Evolutionary conservation across 2,113 vertebrate species (phyloP), one percentile per base, ranked within the genome.

Genomic region (Oryzias javanicus): DNA sequence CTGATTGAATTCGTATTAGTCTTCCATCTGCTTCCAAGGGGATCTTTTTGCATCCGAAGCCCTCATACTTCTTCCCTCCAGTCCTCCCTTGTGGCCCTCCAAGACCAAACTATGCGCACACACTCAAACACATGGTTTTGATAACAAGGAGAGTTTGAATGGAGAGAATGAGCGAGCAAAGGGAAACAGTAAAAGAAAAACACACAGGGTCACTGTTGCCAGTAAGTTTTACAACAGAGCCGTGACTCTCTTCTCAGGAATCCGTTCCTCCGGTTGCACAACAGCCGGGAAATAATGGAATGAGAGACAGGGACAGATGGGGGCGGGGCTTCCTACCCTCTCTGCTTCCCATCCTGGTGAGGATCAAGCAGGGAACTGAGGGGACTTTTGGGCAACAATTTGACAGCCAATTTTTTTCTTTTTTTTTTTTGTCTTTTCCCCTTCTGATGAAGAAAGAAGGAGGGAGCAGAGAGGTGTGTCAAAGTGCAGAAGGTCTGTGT

Each of bases 201-300:
- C 70, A 89, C 75, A 72, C 74, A 88, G 80, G 76, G 76, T 80
- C 77, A 67, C 65, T 77, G 62, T 74, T 90, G 90, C 89, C 90
- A 90, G 83, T 90, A 89, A 90, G 87, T 90, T 90, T 90, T 89
- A 86, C 88, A 87, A 84, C 89, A 88, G 89, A 84, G 76, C 84
- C 42, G 81, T 91, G 90, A 91, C 90, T 90, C 86, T 80, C 61
- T 55, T 42, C 88, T 90, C 68, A 87, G 90, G 90, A 91, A 91
- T 91, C 84, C 20, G 44, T 74, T 83, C 71, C 78, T 72, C 79
- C 82, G 80, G 72, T 90, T 91, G 83, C 90, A 87, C 90, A 91
- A 91, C 85, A 82, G 76, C 79, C 77, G 79, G 82, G 80, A 87
- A 88, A 81, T 86, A 86, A 87, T 56, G 76, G 81, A 85, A 86